phyloP scores from a whole-genome alignment of 1,140 invertebrate genomes.

The Drosophila malerkotliana region DNA sequence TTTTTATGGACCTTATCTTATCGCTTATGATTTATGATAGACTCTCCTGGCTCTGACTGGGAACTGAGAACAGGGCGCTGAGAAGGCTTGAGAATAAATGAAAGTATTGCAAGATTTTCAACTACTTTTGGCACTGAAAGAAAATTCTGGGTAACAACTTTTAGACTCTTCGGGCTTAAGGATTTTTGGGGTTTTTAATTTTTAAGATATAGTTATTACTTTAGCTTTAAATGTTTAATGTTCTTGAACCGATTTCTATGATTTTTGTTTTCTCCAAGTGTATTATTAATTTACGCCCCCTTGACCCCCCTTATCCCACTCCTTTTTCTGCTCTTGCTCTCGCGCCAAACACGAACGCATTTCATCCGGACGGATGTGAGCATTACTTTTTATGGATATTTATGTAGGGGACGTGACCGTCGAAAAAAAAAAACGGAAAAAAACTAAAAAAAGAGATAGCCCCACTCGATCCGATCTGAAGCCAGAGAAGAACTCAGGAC shows the following conservation, averaged over 20 bases:
- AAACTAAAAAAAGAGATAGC: not conserved
- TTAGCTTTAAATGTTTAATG: no score
- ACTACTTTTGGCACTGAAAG: not conserved
- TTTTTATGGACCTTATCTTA: conserved; percentile 71
- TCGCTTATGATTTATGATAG: conserved; percentile 67
- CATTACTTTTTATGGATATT: conserved; percentile 80
- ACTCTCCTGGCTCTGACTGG: conserved; percentile 4
- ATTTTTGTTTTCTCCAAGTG: not conserved
- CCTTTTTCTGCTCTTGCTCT: conserved; percentile 18
- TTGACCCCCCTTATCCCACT: not conserved
- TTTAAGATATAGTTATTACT: no score
- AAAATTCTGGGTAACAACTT: not conserved
- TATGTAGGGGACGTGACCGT: conserved; percentile 75
- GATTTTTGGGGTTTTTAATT: not conserved
- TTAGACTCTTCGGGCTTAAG: not conserved
- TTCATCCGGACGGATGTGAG: conserved; percentile 77
- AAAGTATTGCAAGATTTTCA: conserved; percentile 61
- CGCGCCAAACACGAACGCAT: conserved; percentile 55
- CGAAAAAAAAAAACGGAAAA: conserved; percentile 28
- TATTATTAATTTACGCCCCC: not conserved
- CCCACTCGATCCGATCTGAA: not conserved
- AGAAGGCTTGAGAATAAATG: conserved; percentile 46
- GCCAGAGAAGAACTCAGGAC: conserved; percentile 1
- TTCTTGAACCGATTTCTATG: not conserved
- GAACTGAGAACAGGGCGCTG: conserved; percentile 17